A percentile compares a stretch with the other conserved stretches of the same genome.
Evolutionary conservation across 1,140 invertebrate genomes (phyloP).

Genomic region (Apolygus lucorum): DNA sequence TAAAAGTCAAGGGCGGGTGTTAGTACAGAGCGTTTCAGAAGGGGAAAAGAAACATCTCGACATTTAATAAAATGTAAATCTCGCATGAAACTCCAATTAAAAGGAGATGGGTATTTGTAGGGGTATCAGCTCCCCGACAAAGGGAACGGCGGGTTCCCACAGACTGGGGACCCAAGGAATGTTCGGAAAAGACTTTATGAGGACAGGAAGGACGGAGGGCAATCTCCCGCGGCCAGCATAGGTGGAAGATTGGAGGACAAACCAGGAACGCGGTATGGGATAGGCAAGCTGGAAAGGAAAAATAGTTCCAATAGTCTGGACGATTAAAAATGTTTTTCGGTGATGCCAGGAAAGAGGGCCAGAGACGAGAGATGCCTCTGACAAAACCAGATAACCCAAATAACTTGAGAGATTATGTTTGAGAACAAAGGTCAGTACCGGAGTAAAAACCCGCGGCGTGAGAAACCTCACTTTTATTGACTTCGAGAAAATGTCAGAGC

Average conservation of each 20-base stretch:
- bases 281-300: not conserved
- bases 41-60: not conserved
- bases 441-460: not conserved
- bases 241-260: not conserved
- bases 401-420: not conserved
- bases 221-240: not conserved
- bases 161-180: not conserved
- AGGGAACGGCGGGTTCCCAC: not conserved
- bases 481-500: not conserved
- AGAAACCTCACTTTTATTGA: not conserved
- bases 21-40: not conserved
- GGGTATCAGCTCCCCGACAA: not conserved
- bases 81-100: slow-evolving; percentile 7
- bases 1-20: not conserved
- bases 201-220: not conserved
- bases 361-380: not conserved
- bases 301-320: slow-evolving; percentile 9
- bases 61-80: slow-evolving; percentile 17
- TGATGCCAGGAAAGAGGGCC: not conserved
- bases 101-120: not conserved
- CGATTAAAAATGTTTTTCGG: slow-evolving; percentile 9
- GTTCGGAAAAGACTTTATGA: slow-evolving; percentile 14
- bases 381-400: slow-evolving; percentile 7
- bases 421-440: slow-evolving; percentile 4
- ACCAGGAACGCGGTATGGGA: too few relatives aligned